A percentile compares a stretch with the other conserved stretches of the same genome.
Evolutionary conservation across 2,797 vertebrate species (phyloP).

Genomic region (Galago senegalensis): DNA sequence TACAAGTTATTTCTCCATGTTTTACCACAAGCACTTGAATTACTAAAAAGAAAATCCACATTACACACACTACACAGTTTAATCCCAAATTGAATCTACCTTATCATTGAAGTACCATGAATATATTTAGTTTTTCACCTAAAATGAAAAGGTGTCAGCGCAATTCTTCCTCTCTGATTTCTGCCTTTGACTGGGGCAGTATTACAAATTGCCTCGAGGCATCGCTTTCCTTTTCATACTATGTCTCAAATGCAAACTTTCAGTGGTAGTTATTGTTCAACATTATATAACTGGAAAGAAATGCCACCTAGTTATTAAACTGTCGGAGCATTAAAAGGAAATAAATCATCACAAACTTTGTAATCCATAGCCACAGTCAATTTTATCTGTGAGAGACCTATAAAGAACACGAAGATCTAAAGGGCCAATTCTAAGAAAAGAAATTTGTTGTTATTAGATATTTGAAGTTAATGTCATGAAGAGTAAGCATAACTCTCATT

Average conservation of each 20-base stretch:
- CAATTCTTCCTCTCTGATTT: conserved; percentile 80
- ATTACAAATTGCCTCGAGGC: conserved; percentile 83
- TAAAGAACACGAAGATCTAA: not conserved
- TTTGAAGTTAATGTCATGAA: not conserved
- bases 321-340: conserved; percentile 84
- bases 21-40: not conserved
- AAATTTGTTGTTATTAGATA: not conserved
- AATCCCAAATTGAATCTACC: conserved; percentile 77
- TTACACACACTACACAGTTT: conserved; percentile 41
- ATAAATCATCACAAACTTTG: conserved; percentile 83
- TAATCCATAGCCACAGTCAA: conserved; percentile 64
- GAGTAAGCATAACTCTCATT: not conserved
- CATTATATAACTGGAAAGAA: conserved; percentile 77
- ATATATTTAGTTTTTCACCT: conserved; percentile 75
- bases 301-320: conserved; percentile 86
- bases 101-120: conserved; percentile 77
- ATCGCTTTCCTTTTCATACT: conserved; percentile 84
- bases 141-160: conserved; percentile 81
- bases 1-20: not conserved
- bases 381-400: conserved; percentile 60
- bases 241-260: conserved; percentile 80
- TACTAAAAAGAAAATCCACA: conserved; percentile 47
- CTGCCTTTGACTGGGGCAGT: conserved; percentile 81
- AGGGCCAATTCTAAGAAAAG: not conserved
- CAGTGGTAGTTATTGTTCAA: conserved; percentile 81